phyloP scores from a whole-genome alignment of 1,140 invertebrate genomes.

The Sesamia nonagrioides region DNA sequence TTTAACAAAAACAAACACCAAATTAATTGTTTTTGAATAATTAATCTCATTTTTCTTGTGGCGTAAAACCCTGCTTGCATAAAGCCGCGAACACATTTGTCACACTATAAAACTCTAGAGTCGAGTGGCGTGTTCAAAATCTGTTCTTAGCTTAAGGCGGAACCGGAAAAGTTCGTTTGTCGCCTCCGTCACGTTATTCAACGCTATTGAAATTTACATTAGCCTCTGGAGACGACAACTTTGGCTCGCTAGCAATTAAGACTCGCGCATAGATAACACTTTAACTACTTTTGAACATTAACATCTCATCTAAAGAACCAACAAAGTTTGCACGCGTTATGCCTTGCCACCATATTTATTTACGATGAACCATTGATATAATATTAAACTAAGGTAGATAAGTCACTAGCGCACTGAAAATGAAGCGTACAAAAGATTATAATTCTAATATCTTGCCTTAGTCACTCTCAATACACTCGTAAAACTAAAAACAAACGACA shows the following conservation, averaged over 20 bases:
- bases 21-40: conserved; percentile 10
- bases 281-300: conserved; percentile 62
- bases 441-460: too few species aligned
- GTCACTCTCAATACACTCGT: too few species aligned
- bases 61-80: background rate
- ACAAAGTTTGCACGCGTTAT: conserved; percentile 28
- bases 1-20: conserved; percentile 14
- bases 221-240: conserved; percentile 40
- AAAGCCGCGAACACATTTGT: background rate
- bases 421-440: too few species aligned
- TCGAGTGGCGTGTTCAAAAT: conserved; percentile 9
- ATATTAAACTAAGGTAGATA: too few species aligned
- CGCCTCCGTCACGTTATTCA: conserved; percentile 2
- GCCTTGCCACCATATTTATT: background rate
- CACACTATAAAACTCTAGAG: conserved; percentile 10
- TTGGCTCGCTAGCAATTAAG: conserved; percentile 48
- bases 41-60: conserved; percentile 5
- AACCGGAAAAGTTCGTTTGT: conserved; percentile 7
- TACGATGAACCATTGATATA: too few species aligned
- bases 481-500: too few species aligned
- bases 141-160: conserved; percentile 3
- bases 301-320: conserved; percentile 52
- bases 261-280: conserved; percentile 58
- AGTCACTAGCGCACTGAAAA: too few species aligned
- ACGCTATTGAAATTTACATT: conserved; percentile 50